Base-by-base conservation (phyloP, 2,888 invertebrate genomes). In the Ormyrus rosae region DNA sequence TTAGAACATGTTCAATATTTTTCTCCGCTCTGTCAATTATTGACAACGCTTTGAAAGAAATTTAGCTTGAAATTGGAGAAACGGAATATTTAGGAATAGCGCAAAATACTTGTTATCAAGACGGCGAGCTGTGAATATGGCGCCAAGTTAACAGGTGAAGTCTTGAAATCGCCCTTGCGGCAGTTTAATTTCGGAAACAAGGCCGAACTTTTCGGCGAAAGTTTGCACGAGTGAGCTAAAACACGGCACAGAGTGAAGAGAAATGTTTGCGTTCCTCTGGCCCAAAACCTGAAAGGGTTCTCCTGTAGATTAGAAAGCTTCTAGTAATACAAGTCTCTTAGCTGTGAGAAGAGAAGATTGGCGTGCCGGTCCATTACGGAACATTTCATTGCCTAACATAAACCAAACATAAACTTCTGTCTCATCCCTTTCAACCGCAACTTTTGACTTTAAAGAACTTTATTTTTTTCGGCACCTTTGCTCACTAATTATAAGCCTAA, bases 241-340 rank as follows among this genome's bases (percentile, higher is more conserved):
- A 77, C 69, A 13, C 19, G 48, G 63, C 48, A 34, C 45, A 69
- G 56, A n/a, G 11, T n/a, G 46, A 65, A 83, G 83, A 83, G 82
- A 82, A 85, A 84, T 88, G 88, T 88, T 88, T 88, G 87, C 85
- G 77, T 83, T 85, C 82, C 83, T 85, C 85, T 85, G 82, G 83
- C 86, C 84, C 83, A 86, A 88, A 87, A 87, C 84, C 86, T 87
- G 86, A 89, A 88, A 88, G 87, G 87, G 85, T 88, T 87, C 85
- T 84, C 83, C 86, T 87, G 88, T 86, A 86, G 86, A 87, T 86
- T 87, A 88, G 85, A 86, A 84, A 83, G 85, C 81, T 82, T 84
- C 83, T 83, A 82, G 84, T 83, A 84, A 83, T 78, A 82, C 83
- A 84, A 84, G 83, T 85, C 84, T 85, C 83, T 83, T 81, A 78